Percentiles rank a stretch among this genome's conserved stretches.
These are phyloP conservation scores for Misgurnus anguillicaudatus DNA, from an alignment of 2,113 vertebrate species.

Conservation along the genomic window DNA sequence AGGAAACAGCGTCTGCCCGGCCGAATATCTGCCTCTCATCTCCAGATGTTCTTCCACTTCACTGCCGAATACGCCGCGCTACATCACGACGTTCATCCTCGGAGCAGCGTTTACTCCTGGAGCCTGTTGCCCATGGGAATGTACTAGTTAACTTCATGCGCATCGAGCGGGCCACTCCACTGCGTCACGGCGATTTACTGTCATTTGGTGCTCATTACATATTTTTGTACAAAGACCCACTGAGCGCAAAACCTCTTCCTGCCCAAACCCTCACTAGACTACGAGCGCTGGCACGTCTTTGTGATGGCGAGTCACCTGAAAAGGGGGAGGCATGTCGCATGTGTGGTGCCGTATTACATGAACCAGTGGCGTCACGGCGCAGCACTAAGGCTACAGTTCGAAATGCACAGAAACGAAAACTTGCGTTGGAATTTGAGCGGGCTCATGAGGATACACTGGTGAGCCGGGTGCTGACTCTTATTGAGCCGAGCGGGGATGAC, in stretches of 20 bases:
- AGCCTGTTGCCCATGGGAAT: slow-evolving; percentile 81
- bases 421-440: slow-evolving; percentile 86
- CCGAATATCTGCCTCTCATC: slow-evolving; percentile 93
- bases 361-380: slow-evolving; percentile 49
- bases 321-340: slow-evolving; percentile 70
- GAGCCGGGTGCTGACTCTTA: slow-evolving; percentile 83
- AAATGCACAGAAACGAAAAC: slow-evolving; percentile 71
- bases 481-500: slow-evolving; percentile 86
- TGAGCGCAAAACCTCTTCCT: slow-evolving; percentile 81
- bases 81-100: slow-evolving; percentile 40
- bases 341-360: slow-evolving; percentile 77
- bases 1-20: slow-evolving; percentile 87
- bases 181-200: slow-evolving; percentile 90
- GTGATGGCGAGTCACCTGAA: slow-evolving; percentile 52
- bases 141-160: slow-evolving; percentile 85
- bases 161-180: slow-evolving; percentile 78
- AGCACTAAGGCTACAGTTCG: slow-evolving; percentile 31
- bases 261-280: slow-evolving; percentile 82
- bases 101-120: slow-evolving; percentile 52
- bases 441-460: slow-evolving; percentile 83
- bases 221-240: slow-evolving; percentile 92
- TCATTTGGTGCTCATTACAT: slow-evolving; percentile 92
- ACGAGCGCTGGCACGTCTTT: slow-evolving; percentile 69
- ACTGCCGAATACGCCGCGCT: slow-evolving; percentile 78
- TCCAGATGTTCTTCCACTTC: slow-evolving; percentile 91